phyloP scores from a whole-genome alignment of 2,888 invertebrate species.

The Fabriciana adippe region DNA sequence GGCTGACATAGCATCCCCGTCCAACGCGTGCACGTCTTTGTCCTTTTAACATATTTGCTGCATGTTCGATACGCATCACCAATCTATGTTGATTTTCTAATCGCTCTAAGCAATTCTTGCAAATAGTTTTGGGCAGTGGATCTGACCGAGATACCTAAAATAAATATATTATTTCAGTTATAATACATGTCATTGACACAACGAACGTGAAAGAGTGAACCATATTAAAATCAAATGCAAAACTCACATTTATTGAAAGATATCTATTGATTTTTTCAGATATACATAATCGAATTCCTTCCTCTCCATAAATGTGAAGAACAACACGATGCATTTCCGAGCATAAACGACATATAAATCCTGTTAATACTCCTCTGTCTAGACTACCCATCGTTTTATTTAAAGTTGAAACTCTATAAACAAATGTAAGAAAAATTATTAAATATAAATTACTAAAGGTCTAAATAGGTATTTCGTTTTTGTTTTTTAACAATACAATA shows the following conservation, averaged over 20 bases:
- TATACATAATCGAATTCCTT: constrained; percentile 88
- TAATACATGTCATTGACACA: background rate
- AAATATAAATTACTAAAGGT: background rate
- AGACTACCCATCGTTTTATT: constrained; percentile 87
- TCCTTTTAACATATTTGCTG: constrained; percentile 68
- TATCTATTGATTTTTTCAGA: constrained; percentile 91
- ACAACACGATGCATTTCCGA: constrained; percentile 93
- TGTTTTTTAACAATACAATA: constrained; percentile 29
- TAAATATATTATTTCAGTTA: constrained; percentile 25
- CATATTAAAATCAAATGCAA: constrained; percentile 4
- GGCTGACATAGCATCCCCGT: constrained; percentile 50
- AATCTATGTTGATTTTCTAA: constrained; percentile 82
- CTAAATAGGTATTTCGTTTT: constrained; percentile 12
- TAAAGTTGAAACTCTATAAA: constrained; percentile 1
- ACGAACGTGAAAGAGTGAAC: background rate
- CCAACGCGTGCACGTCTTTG: constrained; percentile 54
- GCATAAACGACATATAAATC: constrained; percentile 92
- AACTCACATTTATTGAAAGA: constrained; percentile 89
- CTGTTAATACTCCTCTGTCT: constrained; percentile 90
- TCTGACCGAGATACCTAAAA: constrained; percentile 84
- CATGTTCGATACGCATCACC: constrained; percentile 74
- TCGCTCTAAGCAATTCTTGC: constrained; percentile 82
- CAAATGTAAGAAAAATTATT: constrained; percentile 13
- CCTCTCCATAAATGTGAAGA: constrained; percentile 91
- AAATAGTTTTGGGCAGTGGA: constrained; percentile 87